Evolutionary conservation across 2,797 vertebrate species (phyloP).

Genomic region (Sebastes minor): DNA sequence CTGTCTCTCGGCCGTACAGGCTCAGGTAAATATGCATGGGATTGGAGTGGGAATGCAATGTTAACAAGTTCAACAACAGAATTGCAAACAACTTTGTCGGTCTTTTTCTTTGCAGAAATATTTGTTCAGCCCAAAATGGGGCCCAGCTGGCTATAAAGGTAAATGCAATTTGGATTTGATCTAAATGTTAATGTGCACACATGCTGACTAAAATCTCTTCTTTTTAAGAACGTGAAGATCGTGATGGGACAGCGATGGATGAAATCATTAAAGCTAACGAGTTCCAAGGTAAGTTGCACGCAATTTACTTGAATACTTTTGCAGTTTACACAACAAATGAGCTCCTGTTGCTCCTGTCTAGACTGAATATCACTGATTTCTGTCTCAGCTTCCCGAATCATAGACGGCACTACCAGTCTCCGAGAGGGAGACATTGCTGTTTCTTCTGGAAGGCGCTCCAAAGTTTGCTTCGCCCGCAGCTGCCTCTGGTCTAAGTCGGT

Average conservation of each 20-base stretch:
- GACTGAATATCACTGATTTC: background rate
- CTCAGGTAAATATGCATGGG: conserved; percentile 71
- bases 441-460: conserved; percentile 77
- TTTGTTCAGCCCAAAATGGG: conserved; percentile 63
- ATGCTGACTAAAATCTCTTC: conserved; percentile 2
- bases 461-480: conserved; percentile 82
- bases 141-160: conserved; percentile 68
- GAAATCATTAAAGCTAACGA: conserved; percentile 82
- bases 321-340: background rate
- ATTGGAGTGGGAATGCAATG: background rate
- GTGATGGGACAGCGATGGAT: conserved; percentile 77
- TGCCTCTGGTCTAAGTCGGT: conserved; percentile 88
- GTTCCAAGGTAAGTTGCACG: conserved; percentile 65
- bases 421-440: conserved; percentile 89
- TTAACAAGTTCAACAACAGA: background rate
- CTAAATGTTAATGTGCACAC: background rate
- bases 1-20: conserved; percentile 52
- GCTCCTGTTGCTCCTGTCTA: background rate
- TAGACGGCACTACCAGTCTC: conserved; percentile 74
- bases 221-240: conserved; percentile 55
- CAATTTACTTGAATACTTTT: background rate
- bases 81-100: background rate
- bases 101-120: conserved; percentile 60
- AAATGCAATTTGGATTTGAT: background rate
- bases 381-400: conserved; percentile 57